A percentile compares a stretch with the other conserved stretches of the same genome.
phyloP scores from a whole-genome alignment of 2,113 vertebrate genomes.

The Cathartes aura region DNA sequence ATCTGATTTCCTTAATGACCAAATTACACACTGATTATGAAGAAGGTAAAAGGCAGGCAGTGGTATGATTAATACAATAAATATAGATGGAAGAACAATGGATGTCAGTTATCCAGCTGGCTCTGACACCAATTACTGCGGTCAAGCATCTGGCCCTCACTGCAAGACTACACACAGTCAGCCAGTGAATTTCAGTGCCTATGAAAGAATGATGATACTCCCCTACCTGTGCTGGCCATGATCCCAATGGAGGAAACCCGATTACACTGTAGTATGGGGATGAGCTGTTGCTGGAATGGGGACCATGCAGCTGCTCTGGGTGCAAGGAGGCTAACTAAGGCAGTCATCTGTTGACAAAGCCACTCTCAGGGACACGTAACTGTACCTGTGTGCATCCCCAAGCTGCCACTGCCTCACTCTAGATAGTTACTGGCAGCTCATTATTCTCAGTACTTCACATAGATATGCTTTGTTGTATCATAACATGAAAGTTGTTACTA shows the following conservation, averaged over 20 bases:
- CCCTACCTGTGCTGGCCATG: too few relatives aligned
- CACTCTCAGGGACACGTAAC: rapidly evolving
- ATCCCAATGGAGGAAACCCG: not conserved
- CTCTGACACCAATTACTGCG: not conserved
- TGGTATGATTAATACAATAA: not conserved
- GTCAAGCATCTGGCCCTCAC: not conserved
- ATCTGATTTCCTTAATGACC: not conserved
- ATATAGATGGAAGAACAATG: rapidly evolving
- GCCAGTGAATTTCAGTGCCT: not conserved
- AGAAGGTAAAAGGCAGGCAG: not conserved
- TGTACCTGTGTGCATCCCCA: not conserved
- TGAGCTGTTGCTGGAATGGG: rapidly evolving
- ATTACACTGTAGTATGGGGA: rapidly evolving
- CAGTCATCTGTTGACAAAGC: not conserved
- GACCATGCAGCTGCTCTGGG: not conserved
- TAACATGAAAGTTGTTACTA: not conserved
- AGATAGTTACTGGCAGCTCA: not conserved
- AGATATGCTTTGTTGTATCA: not conserved
- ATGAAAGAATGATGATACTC: rapidly evolving
- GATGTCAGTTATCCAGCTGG: not conserved
- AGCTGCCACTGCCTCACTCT: not conserved
- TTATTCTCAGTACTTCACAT: not conserved
- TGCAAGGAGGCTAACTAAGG: not conserved
- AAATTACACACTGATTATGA: not conserved
- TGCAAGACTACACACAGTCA: not conserved